Evolutionary conservation across 2,888 invertebrate species (phyloP).

Genomic region (Philereme transversata): DNA sequence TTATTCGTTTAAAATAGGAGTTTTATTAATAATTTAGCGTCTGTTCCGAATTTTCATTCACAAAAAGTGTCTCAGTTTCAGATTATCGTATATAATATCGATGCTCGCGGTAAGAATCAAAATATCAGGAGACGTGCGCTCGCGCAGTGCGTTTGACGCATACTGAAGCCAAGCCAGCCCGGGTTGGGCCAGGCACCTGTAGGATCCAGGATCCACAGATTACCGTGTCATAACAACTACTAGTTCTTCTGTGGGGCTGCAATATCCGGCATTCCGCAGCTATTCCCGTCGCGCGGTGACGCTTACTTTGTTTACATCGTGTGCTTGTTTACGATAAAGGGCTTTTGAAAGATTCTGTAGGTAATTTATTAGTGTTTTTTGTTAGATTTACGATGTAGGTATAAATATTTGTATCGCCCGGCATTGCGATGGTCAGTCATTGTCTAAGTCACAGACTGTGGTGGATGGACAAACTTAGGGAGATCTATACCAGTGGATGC

Average conservation of each 20-base stretch:
- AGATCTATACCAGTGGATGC: no score
- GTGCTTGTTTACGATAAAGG: conserved; percentile 46
- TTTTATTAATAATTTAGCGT: background rate
- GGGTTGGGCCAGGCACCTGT: conserved; percentile 48
- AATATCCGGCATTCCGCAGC: conserved; percentile 81
- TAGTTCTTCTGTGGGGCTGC: conserved; percentile 46
- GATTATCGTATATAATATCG: conserved; percentile 63
- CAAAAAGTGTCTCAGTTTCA: conserved; percentile 13
- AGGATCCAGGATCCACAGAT: conserved; percentile 39
- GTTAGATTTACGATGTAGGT: background rate
- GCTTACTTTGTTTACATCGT: conserved; percentile 73
- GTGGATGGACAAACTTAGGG: no score
- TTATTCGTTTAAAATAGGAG: background rate
- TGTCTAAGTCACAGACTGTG: no score
- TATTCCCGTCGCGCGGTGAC: conserved; percentile 69
- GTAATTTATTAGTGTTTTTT: conserved; percentile 1
- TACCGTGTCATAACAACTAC: conserved; percentile 40
- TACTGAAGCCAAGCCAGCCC: conserved; percentile 41
- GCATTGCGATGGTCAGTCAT: no score
- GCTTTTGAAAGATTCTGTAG: conserved; percentile 38
- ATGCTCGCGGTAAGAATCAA: conserved; percentile 35
- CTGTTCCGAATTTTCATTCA: conserved; percentile 10
- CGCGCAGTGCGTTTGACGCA: conserved; percentile 42
- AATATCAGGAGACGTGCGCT: conserved; percentile 44
- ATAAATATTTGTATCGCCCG: background rate